A percentile compares a stretch with the other conserved stretches of the same genome.
These are phyloP conservation scores for Nymphalis c-album DNA, from an alignment of 2,888 invertebrate species.

Conservation along the genomic window DNA sequence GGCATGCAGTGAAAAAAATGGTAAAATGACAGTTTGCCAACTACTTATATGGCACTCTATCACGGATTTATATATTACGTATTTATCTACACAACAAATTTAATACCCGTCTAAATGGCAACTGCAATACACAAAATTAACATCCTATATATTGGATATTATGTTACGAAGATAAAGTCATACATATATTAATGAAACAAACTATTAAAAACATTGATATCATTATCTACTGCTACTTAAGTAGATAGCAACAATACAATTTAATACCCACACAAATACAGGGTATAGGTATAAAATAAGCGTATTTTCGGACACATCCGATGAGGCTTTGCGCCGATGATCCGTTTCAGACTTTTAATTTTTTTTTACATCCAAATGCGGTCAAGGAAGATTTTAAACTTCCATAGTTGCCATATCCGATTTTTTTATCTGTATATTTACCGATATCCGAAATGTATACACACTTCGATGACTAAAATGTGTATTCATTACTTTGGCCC, in stretches of 20 bases:
- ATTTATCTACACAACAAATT: constrained; percentile 37
- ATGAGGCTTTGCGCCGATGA: constrained; percentile 60
- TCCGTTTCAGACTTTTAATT: constrained; percentile 76
- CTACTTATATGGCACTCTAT: constrained; percentile 68
- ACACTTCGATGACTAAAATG: background rate
- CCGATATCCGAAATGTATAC: background rate
- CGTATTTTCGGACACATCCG: constrained; percentile 77
- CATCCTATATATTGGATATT: constrained; percentile 2
- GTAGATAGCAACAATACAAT: constrained; percentile 62
- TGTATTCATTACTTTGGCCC: constrained; percentile 2
- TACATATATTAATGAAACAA: constrained; percentile 49
- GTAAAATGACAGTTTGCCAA: constrained; percentile 27
- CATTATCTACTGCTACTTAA: constrained; percentile 41
- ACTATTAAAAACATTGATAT: constrained; percentile 36
- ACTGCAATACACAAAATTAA: constrained; percentile 43
- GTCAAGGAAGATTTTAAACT: constrained; percentile 19
- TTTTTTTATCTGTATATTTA: constrained; percentile 6
- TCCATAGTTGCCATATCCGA: constrained; percentile 19
- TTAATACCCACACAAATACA: constrained; percentile 71
- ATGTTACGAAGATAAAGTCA: background rate
- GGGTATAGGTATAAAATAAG: constrained; percentile 79
- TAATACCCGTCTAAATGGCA: constrained; percentile 63
- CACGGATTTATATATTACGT: constrained; percentile 54
- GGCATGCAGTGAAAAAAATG: constrained; percentile 26
- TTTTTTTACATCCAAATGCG: constrained; percentile 56